Evolutionary conservation across 2,797 vertebrate species (phyloP), one percentile per base, ranked within the genome.

Genomic region (Rhynchonycteris naso): DNA sequence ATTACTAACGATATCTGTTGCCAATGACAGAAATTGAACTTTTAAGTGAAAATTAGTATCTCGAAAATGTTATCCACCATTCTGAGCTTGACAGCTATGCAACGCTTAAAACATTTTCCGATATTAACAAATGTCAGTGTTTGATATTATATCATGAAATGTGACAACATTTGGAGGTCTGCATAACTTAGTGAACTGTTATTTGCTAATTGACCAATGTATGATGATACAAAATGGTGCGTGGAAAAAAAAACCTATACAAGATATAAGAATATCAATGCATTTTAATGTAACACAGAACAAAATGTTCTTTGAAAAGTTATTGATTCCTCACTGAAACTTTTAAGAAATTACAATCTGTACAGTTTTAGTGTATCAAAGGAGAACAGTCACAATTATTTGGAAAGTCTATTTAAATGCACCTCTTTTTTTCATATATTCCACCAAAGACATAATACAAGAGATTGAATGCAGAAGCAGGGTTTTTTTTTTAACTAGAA

Each of bases 31-130:
- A 90, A 95, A 58, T 38, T 81, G 33, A 87, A 24, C n/a, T 90
- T 83, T 43, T 89, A 95, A 88, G 28, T 63, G 74, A 88, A 96
- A 95, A 82, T 84, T 35, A 52, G 7, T 61, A 71, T 61, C 58
- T 38, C 84, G 43, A 96, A 95, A 91, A 50, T 52, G 59, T 26
- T 58, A 69, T 13, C 35, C 43, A 90, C 33, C 30, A 63, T 58
- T 65, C 15, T 38, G 8, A 84, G n/a, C 7, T n/a, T 78, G 66
- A 66, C 12, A 91, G 50, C 5, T 79, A 93, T 68, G 38, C 35
- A 93, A 79, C 58, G 66, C 54, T 75, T 88, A 88, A 88, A 83
- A 69, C 8, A 59, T 91, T 66, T 75, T 79, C 72, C 91, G 24
- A 66, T 61, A 71, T 79, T 88, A 85, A 43, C 24, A 87, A 84